These are phyloP conservation scores for Teleiodes luculella DNA, from an alignment of 2,888 invertebrate species.

Conservation along the genomic window DNA sequence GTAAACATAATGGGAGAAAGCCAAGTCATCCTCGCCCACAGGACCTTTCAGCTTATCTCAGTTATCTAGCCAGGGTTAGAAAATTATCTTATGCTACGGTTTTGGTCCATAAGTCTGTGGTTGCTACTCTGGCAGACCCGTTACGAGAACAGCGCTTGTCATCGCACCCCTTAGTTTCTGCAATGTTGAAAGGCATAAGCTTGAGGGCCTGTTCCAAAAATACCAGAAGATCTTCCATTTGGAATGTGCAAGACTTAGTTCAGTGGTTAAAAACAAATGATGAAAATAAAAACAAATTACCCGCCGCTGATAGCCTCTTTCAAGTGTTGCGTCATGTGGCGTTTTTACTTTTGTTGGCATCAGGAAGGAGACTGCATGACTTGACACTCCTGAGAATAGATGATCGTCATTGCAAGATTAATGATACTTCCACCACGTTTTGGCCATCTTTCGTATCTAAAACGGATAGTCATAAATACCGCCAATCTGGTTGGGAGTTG, in stretches of 20 bases:
- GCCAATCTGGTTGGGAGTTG: slow-evolving; percentile 14
- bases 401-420: slow-evolving; percentile 1
- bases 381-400: slow-evolving; percentile 10
- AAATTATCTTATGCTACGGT: not conserved
- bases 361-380: slow-evolving; percentile 6
- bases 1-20: slow-evolving; percentile 16
- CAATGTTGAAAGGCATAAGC: not conserved
- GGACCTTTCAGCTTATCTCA: not conserved
- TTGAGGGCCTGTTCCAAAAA: not conserved
- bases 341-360: not conserved
- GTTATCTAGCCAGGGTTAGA: not conserved
- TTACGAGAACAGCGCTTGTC: not conserved
- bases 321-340: slow-evolving; percentile 4
- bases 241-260: not conserved
- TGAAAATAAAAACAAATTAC: too few relatives aligned
- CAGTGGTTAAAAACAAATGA: not conserved
- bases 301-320: not conserved
- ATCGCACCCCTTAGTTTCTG: not conserved
- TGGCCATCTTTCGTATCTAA: slow-evolving; percentile 17
- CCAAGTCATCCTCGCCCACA: slow-evolving; percentile 20
- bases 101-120: not conserved
- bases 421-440: slow-evolving; percentile 1
- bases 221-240: not conserved
- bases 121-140: not conserved
- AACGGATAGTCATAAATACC: slow-evolving; percentile 6